Percentiles rank a stretch among this genome's conserved stretches.
These are phyloP conservation scores for Xanthorhoe spadicearia DNA, from an alignment of 2,888 invertebrate genomes.

Conservation along the genomic window DNA sequence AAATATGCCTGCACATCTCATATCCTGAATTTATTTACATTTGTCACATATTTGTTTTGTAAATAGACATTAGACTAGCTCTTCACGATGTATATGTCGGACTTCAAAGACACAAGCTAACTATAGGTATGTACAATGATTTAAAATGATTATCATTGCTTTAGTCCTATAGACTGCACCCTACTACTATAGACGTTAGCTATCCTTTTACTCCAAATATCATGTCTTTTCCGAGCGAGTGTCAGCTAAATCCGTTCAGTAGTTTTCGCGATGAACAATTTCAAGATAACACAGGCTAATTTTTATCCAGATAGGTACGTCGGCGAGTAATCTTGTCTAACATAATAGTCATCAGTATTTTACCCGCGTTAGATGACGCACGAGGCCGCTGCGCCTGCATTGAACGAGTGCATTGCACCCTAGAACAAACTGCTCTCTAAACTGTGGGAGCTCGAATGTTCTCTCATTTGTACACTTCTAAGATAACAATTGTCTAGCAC, in stretches of 20 bases:
- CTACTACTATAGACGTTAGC: no score
- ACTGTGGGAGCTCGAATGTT: slow-evolving; percentile 52
- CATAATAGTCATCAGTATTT: slow-evolving; percentile 45
- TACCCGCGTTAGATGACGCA: slow-evolving; percentile 57
- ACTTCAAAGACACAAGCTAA: not conserved
- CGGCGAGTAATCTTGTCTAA: slow-evolving; percentile 10
- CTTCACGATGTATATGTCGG: no score
- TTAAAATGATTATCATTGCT: not conserved
- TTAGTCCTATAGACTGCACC: no score
- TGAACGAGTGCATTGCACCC: slow-evolving; percentile 67
- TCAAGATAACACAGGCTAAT: no score
- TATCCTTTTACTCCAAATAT: no score
- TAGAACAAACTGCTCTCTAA: slow-evolving; percentile 35
- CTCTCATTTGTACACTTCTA: slow-evolving; percentile 59
- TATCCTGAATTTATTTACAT: no score
- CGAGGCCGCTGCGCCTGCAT: slow-evolving; percentile 56
- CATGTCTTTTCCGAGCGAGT: no score
- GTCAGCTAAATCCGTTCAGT: no score
- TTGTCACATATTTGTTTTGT: no score
- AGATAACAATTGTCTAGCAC: slow-evolving; percentile 61
- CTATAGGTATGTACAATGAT: not conserved
- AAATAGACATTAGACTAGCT: no score
- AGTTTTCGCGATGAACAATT: no score
- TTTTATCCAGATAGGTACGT: not conserved
- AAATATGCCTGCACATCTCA: no score